Evolutionary conservation across 2,113 vertebrate species (phyloP).

Genomic region (Coptodon bakossiorum): DNA sequence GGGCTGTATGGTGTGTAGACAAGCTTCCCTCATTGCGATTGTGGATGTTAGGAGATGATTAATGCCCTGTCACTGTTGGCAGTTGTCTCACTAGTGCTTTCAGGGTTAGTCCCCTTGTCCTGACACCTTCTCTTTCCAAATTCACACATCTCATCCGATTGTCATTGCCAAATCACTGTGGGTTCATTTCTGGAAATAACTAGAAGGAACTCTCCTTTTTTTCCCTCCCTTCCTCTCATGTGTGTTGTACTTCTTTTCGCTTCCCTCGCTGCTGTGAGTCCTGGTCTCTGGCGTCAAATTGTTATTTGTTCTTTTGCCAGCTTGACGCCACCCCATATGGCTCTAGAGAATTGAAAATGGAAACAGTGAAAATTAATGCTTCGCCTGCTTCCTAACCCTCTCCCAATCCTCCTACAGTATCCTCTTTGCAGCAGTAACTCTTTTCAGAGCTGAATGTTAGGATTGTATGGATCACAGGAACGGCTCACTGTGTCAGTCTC

Average conservation of each 20-base stretch:
- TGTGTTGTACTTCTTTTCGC: conserved; percentile 6
- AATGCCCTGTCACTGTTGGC: conserved; percentile 39
- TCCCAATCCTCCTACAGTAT: background rate
- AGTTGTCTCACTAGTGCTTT: conserved; percentile 14
- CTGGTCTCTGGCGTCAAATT: conserved; percentile 47
- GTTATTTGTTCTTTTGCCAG: conserved; percentile 60
- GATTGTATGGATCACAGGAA: conserved; percentile 4
- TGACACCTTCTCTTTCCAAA: background rate
- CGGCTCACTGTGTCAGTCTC: background rate
- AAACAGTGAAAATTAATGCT: conserved; percentile 52
- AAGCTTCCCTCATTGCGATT: background rate
- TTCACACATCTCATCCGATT: conserved; percentile 19
- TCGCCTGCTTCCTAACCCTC: background rate
- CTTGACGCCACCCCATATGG: conserved; percentile 53
- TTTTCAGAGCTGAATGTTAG: background rate
- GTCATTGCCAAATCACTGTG: conserved; percentile 39
- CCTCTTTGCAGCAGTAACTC: background rate
- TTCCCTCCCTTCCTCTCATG: background rate
- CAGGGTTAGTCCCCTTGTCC: conserved; percentile 6
- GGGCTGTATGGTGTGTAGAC: background rate
- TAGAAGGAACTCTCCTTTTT: background rate
- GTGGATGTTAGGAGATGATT: conserved; percentile 32
- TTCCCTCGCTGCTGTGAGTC: background rate
- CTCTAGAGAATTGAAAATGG: conserved; percentile 42
- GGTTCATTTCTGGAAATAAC: conserved; percentile 31